Evolutionary conservation across 2,797 vertebrate genomes (phyloP).

Genomic region (Menidia menidia): DNA sequence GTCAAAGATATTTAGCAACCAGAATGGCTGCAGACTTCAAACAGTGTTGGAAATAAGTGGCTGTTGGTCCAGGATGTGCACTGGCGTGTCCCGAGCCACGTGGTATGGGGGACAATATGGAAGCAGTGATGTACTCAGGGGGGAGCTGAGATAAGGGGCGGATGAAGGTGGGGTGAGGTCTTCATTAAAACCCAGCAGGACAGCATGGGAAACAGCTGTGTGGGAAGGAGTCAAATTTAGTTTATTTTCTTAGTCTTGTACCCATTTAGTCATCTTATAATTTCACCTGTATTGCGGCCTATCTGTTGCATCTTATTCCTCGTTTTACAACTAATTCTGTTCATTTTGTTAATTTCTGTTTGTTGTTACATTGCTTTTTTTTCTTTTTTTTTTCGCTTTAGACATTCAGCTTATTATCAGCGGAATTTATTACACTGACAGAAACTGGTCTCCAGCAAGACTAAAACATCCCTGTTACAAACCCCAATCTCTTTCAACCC

Average conservation of each 20-base stretch:
- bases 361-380: not conserved
- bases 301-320: not conserved
- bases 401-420: conserved; percentile 7
- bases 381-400: not conserved
- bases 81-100: too few relatives aligned
- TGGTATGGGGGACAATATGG: conserved; percentile 61
- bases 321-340: not conserved
- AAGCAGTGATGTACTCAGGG: conserved; percentile 61
- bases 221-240: conserved; percentile 19
- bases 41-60: not conserved
- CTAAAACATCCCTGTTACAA: conserved; percentile 8
- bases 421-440: conserved; percentile 8
- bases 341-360: not conserved
- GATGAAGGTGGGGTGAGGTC: conserved; percentile 61
- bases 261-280: not conserved
- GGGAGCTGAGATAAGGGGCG: conserved; percentile 55
- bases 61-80: too few relatives aligned
- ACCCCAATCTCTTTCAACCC: conserved; percentile 31
- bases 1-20: too few relatives aligned
- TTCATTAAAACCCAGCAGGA: conserved; percentile 84
- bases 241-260: not conserved
- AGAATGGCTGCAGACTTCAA: too few relatives aligned
- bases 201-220: conserved; percentile 77
- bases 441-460: conserved; percentile 24
- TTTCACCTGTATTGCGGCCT: not conserved